A percentile compares a stretch with the other conserved stretches of the same genome.
Evolutionary conservation across 1,140 invertebrate species (phyloP).

Genomic region (Drosophila prosaltans): DNA sequence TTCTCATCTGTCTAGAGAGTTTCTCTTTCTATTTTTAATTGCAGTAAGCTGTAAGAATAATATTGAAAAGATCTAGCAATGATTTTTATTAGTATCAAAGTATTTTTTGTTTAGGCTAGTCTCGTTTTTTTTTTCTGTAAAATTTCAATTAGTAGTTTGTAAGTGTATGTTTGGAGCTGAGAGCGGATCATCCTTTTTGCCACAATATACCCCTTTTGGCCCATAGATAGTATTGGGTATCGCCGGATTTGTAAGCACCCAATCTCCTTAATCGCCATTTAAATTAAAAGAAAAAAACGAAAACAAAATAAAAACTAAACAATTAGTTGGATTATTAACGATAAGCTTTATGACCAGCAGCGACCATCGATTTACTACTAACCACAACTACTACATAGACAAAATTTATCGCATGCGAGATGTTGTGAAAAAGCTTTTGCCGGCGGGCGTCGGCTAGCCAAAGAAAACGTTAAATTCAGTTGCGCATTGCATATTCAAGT

Average conservation of each 20-base stretch:
- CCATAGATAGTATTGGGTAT: background rate
- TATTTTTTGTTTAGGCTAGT: no score
- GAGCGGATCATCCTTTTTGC: no score
- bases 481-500: slow-evolving; percentile 67
- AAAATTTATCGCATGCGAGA: slow-evolving; percentile 38
- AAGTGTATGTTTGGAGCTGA: no score
- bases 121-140: no score
- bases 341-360: background rate
- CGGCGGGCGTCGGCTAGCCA: slow-evolving; percentile 32
- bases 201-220: background rate
- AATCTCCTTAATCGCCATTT: slow-evolving; percentile 7
- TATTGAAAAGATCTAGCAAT: no score
- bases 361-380: slow-evolving; percentile 1
- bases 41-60: no score
- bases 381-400: background rate
- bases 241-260: background rate
- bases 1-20: no score
- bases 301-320: slow-evolving; percentile 1
- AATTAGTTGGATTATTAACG: slow-evolving; percentile 16
- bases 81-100: no score
- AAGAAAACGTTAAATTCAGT: slow-evolving; percentile 62
- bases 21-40: no score
- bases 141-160: no score
- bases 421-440: slow-evolving; percentile 43
- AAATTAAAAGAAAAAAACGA: background rate